Percentiles rank a stretch among this genome's conserved stretches.
phyloP scores from a whole-genome alignment of 2,113 vertebrate species.

The Pelmatolapia mariae region DNA sequence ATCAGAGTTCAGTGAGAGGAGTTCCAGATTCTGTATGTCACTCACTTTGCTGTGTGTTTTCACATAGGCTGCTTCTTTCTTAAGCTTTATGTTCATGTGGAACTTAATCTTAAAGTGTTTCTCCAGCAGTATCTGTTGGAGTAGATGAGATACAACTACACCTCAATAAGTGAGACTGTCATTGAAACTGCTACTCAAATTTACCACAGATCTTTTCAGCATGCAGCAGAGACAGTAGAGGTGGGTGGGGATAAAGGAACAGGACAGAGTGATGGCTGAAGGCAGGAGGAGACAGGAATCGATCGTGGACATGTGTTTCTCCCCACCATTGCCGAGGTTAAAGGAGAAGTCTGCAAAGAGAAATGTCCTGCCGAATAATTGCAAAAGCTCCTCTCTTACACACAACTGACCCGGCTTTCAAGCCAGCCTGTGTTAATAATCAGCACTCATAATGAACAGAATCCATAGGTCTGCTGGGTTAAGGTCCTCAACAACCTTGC shows the following conservation, averaged over 20 bases:
- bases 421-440: slow-evolving; percentile 50
- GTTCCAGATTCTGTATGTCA: background rate
- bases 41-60: background rate
- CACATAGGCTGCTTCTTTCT: background rate
- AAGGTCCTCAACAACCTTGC: slow-evolving; percentile 62
- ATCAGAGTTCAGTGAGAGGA: background rate
- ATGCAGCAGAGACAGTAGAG: background rate
- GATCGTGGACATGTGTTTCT: slow-evolving; percentile 27
- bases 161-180: background rate
- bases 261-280: background rate
- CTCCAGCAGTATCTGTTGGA: background rate
- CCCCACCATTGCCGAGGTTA: slow-evolving; percentile 32
- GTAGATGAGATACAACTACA: background rate
- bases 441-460: slow-evolving; percentile 61
- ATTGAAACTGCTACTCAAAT: slow-evolving; percentile 1
- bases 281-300: slow-evolving; percentile 42
- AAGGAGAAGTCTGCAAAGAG: slow-evolving; percentile 28
- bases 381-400: slow-evolving; percentile 43
- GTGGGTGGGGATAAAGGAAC: background rate
- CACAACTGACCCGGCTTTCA: slow-evolving; percentile 46
- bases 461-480: slow-evolving; percentile 69
- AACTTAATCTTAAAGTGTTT: background rate
- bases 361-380: slow-evolving; percentile 61
- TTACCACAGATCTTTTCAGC: background rate
- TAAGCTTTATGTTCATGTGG: background rate